Conservation (phyloP, 2,888 invertebrate genomes). For the Scaptomyza flava region DNA sequence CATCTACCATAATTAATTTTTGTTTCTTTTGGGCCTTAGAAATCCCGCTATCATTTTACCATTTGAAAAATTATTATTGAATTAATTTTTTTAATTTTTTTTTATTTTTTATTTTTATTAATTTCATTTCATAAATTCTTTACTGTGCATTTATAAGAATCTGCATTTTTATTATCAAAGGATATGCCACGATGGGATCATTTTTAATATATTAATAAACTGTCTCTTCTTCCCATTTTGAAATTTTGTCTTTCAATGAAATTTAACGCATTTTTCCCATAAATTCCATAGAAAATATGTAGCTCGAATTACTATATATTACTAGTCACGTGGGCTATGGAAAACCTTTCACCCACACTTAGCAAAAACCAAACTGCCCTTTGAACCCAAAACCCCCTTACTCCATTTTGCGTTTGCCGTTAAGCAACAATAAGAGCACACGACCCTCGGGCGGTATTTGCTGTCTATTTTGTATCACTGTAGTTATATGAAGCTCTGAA, state of each 20-base stretch:
- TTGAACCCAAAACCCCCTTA: background rate
- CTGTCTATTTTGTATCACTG: conserved; percentile 39
- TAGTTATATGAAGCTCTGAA: conserved; percentile 38
- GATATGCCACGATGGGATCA: background rate
- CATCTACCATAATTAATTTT: background rate
- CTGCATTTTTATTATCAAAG: conserved; percentile 38
- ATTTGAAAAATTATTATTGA: background rate
- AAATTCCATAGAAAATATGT: conserved; percentile 52
- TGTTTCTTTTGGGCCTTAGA: background rate
- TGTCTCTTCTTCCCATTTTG: no score
- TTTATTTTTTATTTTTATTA: no score
- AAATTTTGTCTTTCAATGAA: conserved; percentile 18
- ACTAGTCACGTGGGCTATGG: conserved; percentile 22
- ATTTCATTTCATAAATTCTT: conserved; percentile 19
- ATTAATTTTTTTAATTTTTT: no score
- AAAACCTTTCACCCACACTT: conserved; percentile 12
- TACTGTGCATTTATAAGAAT: conserved; percentile 14
- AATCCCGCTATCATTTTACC: background rate
- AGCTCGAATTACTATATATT: conserved; percentile 72
- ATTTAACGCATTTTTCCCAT: conserved; percentile 39
- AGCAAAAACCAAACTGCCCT: background rate
- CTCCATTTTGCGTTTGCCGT: background rate
- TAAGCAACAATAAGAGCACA: conserved; percentile 20
- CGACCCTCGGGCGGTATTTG: conserved; percentile 15
- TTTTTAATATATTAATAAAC: background rate